Evolutionary conservation across 2,113 vertebrate genomes (phyloP).

Genomic region (Redunca redunca): DNA sequence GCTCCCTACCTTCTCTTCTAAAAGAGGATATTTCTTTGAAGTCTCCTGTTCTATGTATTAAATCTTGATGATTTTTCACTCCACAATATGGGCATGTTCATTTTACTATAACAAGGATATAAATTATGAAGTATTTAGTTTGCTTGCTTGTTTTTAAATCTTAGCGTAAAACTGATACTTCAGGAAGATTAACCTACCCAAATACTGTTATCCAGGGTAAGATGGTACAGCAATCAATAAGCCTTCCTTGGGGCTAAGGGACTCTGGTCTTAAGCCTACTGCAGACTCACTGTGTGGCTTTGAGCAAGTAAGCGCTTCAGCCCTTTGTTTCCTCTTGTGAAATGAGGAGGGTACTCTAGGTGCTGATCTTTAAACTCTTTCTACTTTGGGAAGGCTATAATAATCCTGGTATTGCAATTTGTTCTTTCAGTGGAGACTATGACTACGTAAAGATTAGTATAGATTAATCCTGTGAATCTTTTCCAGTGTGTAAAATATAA

Average conservation of each 20-base stretch:
- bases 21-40: neutral
- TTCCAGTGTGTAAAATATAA: neutral
- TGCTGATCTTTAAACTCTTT: neutral
- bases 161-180: neutral
- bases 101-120: constrained; percentile 20
- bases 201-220: neutral
- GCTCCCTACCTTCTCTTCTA: neutral
- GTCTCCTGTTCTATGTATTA: constrained; percentile 3
- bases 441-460: neutral
- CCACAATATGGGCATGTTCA: neutral
- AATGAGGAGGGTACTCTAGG: neutral
- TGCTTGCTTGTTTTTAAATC: neutral
- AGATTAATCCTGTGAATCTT: neutral
- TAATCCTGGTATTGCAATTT: neutral
- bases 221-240: neutral
- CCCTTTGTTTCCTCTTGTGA: neutral
- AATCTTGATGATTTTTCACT: neutral
- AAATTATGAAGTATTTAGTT: constrained; percentile 4
- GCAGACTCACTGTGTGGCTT: neutral
- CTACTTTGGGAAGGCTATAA: neutral
- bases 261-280: neutral
- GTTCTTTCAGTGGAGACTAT: neutral
- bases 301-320: neutral
- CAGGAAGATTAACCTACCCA: neutral
- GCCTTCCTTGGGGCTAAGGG: neutral